Evolutionary conservation across 2,888 invertebrate genomes (phyloP).

Genomic region (Sinhomidia bicolor): DNA sequence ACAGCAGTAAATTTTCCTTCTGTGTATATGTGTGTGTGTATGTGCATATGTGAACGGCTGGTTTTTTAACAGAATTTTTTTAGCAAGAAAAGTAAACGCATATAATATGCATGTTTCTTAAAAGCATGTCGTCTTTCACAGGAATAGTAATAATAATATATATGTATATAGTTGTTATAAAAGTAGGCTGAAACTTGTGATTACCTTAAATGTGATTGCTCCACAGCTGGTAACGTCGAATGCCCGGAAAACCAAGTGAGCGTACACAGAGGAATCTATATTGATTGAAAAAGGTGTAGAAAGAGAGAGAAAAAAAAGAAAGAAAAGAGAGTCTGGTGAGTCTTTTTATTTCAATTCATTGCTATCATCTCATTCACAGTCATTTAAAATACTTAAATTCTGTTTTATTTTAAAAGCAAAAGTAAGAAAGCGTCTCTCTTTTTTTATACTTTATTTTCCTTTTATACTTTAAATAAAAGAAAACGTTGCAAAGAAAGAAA

Average conservation of each 20-base stretch:
- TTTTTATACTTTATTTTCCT: conserved; percentile 1
- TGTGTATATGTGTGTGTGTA: too few species aligned
- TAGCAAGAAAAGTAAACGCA: too few species aligned
- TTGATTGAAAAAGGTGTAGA: conserved; percentile 80
- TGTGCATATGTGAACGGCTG: too few species aligned
- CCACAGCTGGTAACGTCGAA: conserved; percentile 99
- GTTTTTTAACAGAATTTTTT: too few species aligned
- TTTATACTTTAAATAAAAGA: conserved; percentile 2
- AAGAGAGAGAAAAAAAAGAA: background rate
- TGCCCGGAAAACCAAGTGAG: conserved; percentile 99
- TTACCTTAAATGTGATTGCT: conserved; percentile 98
- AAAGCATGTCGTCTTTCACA: too few species aligned
- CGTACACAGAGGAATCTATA: conserved; percentile 98
- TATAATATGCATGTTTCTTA: too few species aligned
- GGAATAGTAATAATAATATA: too few species aligned
- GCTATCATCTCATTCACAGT: conserved; percentile 20
- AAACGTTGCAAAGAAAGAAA: background rate
- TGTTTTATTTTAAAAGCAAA: conserved; percentile 48
- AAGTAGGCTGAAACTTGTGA: conserved; percentile 80
- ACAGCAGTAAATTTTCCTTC: too few species aligned
- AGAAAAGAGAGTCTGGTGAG: conserved; percentile 53
- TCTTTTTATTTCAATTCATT: conserved; percentile 62
- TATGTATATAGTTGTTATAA: too few species aligned
- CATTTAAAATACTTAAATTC: conserved; percentile 44
- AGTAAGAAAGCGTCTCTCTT: conserved; percentile 1